These are phyloP conservation scores for Cebus imitator DNA, from an alignment of 2,113 vertebrate genomes.

Conservation along the genomic window DNA sequence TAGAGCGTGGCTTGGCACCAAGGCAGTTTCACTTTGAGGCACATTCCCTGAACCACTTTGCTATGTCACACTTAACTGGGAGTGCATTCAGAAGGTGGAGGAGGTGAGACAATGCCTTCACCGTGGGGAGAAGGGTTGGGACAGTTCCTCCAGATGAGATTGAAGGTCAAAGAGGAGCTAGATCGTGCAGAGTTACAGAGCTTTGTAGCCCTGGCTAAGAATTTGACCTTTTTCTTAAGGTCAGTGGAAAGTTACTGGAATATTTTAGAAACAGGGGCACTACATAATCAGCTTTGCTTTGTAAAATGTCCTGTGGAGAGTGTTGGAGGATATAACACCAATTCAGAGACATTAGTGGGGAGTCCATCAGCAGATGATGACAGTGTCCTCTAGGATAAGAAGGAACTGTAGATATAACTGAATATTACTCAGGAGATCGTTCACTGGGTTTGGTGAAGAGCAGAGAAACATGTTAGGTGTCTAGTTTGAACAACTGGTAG, in stretches of 20 bases:
- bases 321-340: not conserved
- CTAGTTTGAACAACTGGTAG: not conserved
- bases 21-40: not conserved
- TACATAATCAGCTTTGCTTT: not conserved
- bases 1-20: not conserved
- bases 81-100: not conserved
- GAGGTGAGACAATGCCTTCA: not conserved
- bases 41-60: not conserved
- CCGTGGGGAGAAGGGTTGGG: not conserved
- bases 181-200: not conserved
- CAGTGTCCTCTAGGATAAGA: not conserved
- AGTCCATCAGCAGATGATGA: not conserved
- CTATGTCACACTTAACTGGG: not conserved
- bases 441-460: not conserved
- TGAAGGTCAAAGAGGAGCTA: not conserved
- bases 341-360: not conserved
- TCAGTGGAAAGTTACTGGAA: not conserved
- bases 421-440: not conserved
- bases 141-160: not conserved
- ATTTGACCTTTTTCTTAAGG: not conserved
- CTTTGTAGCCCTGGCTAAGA: not conserved
- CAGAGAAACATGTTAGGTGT: not conserved
- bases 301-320: not conserved
- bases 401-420: not conserved
- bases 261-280: not conserved